Percentiles rank a stretch among this genome's conserved stretches.
Evolutionary conservation across 1,140 invertebrate species (phyloP).

Genomic region (Dreissena polymorpha): DNA sequence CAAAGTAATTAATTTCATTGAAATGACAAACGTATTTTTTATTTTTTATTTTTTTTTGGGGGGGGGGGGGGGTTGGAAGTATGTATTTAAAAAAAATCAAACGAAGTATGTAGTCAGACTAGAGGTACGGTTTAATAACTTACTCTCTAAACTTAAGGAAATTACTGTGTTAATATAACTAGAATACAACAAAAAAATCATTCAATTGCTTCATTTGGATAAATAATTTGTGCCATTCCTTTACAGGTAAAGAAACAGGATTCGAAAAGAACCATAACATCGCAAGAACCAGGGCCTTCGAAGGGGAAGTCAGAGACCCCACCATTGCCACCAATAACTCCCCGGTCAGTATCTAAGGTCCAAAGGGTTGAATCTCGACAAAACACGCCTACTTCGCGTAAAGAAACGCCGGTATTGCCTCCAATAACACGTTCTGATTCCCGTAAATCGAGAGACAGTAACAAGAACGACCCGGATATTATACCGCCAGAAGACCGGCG

Average conservation of each 20-base stretch:
- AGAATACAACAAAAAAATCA: too few relatives aligned
- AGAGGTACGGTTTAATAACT: too few relatives aligned
- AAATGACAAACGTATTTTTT: too few relatives aligned
- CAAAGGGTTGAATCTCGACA: background rate
- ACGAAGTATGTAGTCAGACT: too few relatives aligned
- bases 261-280: slow-evolving; percentile 8
- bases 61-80: too few relatives aligned
- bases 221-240: too few relatives aligned
- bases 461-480: background rate
- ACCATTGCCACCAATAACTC: slow-evolving; percentile 44
- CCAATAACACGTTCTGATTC: slow-evolving; percentile 19
- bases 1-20: too few relatives aligned
- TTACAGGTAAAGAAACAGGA: slow-evolving; percentile 41
- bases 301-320: slow-evolving; percentile 44
- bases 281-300: slow-evolving; percentile 42
- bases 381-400: slow-evolving; percentile 5
- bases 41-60: too few relatives aligned
- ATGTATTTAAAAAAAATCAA: too few relatives aligned
- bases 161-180: too few relatives aligned
- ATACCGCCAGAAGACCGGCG: slow-evolving; percentile 39
- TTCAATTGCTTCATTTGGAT: too few relatives aligned
- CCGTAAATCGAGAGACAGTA: slow-evolving; percentile 7
- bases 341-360: slow-evolving; percentile 6
- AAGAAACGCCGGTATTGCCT: slow-evolving; percentile 38
- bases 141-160: too few relatives aligned